Conservation (phyloP, 2,888 invertebrate species). For the Pinctada fucata region DNA sequence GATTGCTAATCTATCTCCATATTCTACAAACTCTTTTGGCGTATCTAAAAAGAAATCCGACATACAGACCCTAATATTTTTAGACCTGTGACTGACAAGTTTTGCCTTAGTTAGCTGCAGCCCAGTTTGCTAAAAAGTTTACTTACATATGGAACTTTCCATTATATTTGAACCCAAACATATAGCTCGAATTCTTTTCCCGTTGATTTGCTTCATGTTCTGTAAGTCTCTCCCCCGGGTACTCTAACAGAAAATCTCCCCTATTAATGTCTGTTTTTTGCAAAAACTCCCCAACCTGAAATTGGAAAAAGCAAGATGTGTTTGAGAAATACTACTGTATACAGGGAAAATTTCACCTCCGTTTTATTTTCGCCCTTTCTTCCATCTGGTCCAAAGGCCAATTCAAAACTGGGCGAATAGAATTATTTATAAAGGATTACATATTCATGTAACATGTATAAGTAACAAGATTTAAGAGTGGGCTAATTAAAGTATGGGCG, state of each 20-base stretch:
- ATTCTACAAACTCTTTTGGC: conserved; percentile 2
- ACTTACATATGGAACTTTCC: not conserved
- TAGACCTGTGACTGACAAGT: not conserved
- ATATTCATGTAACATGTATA: too few relatives aligned
- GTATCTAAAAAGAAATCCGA: not conserved
- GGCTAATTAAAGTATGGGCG: too few relatives aligned
- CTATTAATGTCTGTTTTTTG: not conserved
- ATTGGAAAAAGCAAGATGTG: not conserved
- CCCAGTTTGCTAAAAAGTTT: not conserved
- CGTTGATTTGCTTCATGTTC: not conserved
- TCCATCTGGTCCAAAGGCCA: too few relatives aligned
- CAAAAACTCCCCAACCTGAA: not conserved
- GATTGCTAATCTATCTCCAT: not conserved
- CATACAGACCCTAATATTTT: not conserved
- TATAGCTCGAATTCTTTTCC: not conserved
- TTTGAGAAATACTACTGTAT: too few relatives aligned
- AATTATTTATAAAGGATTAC: too few relatives aligned
- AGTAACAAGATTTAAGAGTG: too few relatives aligned
- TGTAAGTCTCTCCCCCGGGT: conserved; percentile 1
- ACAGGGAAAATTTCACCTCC: too few relatives aligned
- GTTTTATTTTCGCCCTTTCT: too few relatives aligned
- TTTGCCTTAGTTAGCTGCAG: not conserved
- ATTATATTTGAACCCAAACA: not conserved
- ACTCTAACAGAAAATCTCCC: not conserved
- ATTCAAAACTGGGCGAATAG: too few relatives aligned